Base-by-base conservation (phyloP, 2,113 vertebrate species). In the Pterocles orientalis region DNA sequence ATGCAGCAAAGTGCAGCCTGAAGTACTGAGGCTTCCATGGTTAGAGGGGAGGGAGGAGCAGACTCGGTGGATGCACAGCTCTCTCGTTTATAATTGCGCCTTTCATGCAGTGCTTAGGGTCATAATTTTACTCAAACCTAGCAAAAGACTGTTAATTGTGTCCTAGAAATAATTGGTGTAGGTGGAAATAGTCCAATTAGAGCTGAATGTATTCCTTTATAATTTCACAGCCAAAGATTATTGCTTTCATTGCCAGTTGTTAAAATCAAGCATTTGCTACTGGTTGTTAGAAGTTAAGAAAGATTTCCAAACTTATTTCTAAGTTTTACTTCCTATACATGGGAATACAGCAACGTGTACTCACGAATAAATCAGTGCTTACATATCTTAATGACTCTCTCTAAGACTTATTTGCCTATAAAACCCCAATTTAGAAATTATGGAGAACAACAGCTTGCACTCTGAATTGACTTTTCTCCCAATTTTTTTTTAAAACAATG, bases 151-250 rank as follows among this genome's bases (percentile, higher is more conserved):
- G 68, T 88, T 98, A 96, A 97, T 97, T 97, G 97, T 86, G 5
- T 75, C 91, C 93, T 71, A 76, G 81, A 96, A 97, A 95, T 98
- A 97, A 97, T 93, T 97, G 90, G 92, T 97, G 95, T 94, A 77
- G 29, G 86, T 94, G 92, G 96, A 97, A 98, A 95, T 45, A 36
- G 88, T 69, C 90, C 96, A 97, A 98, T 98, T 97, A 96, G 82
- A 90, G 57, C 7, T 36, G 92, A 94, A 97, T 77, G 50, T 41
- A 93, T 94, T 94, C 88, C 86, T 82, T 82, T 68, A 73, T 80
- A 92, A 86, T 95, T 94, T 89, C 89, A 87, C 2, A 15, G 91
- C 33, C 82, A 45, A 41, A 70, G 73, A 93, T 94, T 91, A 77
- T 20, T 61, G 84, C 79, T 95, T 91, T 94, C 64, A 54, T n/a